Percentiles rank a stretch among this genome's conserved stretches.
Conservation (phyloP, 2,888 invertebrate species). For the Psylliodes chrysocephalus region DNA sequence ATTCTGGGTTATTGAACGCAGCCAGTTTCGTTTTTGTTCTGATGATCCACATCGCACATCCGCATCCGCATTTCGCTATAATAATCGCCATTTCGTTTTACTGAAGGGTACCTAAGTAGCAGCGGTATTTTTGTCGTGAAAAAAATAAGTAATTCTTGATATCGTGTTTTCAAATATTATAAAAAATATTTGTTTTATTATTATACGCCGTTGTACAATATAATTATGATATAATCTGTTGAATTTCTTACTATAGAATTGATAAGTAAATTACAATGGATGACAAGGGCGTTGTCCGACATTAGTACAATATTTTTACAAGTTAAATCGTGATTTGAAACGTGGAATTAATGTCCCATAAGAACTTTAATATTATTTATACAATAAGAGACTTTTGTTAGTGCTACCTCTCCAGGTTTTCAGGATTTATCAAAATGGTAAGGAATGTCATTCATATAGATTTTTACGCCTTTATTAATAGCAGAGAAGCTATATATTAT, state of each 20-base stretch:
- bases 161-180: constrained; percentile 20
- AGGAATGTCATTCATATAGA: constrained; percentile 11
- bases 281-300: constrained; percentile 25
- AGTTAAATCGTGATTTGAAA: constrained; percentile 20
- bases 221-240: constrained; percentile 9
- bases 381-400: constrained; percentile 20
- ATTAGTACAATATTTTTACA: constrained; percentile 20
- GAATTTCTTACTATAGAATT: neutral
- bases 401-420: constrained; percentile 24
- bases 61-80: neutral
- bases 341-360: constrained; percentile 21
- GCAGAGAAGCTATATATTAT: neutral
- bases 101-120: constrained; percentile 6
- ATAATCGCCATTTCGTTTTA: constrained; percentile 15
- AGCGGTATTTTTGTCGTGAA: constrained; percentile 25
- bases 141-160: constrained; percentile 6
- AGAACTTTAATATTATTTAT: constrained; percentile 19
- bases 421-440: constrained; percentile 31
- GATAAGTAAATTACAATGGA: constrained; percentile 9
- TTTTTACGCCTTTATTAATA: neutral
- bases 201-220: constrained; percentile 11
- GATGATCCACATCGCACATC: neutral
- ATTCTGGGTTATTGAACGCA: neutral
- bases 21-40: neutral
- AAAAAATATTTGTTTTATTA: constrained; percentile 7